phyloP scores from a whole-genome alignment of 2,888 invertebrate genomes.

The Epinotia bilunana region DNA sequence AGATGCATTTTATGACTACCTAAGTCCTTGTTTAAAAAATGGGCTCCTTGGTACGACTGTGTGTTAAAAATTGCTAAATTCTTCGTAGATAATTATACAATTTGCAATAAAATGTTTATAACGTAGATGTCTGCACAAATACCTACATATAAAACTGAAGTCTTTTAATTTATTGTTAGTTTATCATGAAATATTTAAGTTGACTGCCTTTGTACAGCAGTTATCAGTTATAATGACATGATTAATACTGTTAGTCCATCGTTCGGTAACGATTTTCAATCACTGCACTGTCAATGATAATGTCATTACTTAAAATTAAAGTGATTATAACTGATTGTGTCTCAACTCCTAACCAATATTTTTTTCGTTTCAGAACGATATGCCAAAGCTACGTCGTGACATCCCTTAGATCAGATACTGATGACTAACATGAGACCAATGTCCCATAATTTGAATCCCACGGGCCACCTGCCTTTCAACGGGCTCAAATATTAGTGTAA shows the following conservation, averaged over 20 bases:
- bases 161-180: no score
- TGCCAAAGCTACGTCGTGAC: neutral
- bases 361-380: neutral
- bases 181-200: no score
- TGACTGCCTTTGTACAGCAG: no score
- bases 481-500: conserved; percentile 62
- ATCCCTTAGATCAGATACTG: conserved; percentile 3
- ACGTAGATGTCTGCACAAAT: no score
- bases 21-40: conserved; percentile 38
- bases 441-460: conserved; percentile 46
- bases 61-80: conserved; percentile 11
- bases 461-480: conserved; percentile 65
- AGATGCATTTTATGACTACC: conserved; percentile 66
- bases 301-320: no score
- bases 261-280: no score
- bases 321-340: no score
- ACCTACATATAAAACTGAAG: no score
- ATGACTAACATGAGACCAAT: conserved; percentile 47
- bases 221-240: no score
- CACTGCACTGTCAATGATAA: no score
- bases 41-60: conserved; percentile 25
- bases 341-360: neutral
- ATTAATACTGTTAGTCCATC: no score
- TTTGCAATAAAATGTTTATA: no score
- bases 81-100: neutral